Conservation (phyloP, 2,888 invertebrate genomes). For the Formica aserva region DNA sequence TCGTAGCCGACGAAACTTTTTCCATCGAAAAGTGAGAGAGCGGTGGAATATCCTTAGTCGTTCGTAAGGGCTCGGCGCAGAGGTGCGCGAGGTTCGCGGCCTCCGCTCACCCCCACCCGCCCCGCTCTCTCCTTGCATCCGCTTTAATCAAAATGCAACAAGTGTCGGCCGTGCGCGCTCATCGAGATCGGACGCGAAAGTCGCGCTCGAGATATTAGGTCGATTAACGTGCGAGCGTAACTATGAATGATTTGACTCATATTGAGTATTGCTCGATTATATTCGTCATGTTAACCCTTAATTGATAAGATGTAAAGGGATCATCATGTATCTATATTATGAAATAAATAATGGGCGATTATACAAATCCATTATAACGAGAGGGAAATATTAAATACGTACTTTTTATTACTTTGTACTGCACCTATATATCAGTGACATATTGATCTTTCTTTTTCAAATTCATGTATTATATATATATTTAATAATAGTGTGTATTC, state of each 20-base stretch:
- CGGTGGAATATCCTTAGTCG: conserved; percentile 9
- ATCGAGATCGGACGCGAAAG: conserved; percentile 46
- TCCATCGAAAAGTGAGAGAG: conserved; percentile 70
- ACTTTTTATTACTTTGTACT: conserved; percentile 27
- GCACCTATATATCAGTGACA: not conserved
- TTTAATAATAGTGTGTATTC: not conserved
- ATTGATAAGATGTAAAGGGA: conserved; percentile 34
- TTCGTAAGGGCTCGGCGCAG: conserved; percentile 58
- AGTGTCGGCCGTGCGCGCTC: conserved; percentile 51
- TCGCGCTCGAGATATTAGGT: conserved; percentile 24
- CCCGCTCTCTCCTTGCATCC: conserved; percentile 58
- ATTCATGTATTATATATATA: not conserved
- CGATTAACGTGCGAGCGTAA: conserved; percentile 20
- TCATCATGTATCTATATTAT: conserved; percentile 33
- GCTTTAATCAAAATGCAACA: conserved; percentile 80
- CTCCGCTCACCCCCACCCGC: not conserved
- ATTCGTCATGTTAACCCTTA: conserved; percentile 22
- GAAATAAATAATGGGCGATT: conserved; percentile 13
- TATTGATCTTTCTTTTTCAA: not conserved
- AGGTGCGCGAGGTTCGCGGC: conserved; percentile 61
- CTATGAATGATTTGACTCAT: conserved; percentile 28
- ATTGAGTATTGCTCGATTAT: conserved; percentile 32
- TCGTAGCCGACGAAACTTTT: conserved; percentile 74
- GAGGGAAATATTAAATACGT: conserved; percentile 3
- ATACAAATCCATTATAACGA: not conserved